Base-by-base conservation (phyloP, 2,888 invertebrate genomes). In the Polyommatus icarus region DNA sequence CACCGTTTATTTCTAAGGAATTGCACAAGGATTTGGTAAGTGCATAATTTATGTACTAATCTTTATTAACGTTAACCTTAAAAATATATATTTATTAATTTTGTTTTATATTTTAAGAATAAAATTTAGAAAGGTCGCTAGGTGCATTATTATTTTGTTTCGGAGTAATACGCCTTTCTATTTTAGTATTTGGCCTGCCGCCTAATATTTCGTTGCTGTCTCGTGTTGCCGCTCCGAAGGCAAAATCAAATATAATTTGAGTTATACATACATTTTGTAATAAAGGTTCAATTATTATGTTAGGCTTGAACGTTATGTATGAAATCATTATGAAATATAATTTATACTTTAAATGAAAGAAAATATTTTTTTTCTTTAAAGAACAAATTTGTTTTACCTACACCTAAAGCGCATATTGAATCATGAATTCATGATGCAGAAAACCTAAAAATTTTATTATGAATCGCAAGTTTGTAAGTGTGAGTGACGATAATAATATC, bases 1-100 rank as follows among this genome's bases (percentile, higher is more conserved):
- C 98, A 81, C 98, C 98, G 82, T 96, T 97, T 85, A 96, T 99
- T 83, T 99, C 98, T 85, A 98, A 98, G 95, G 99, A 99, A 92
- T 95, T 99, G 81, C 99, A 99, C 91, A 98, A 98, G 95, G 99
- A 99, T 94, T 95, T 99, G 97, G 99, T 99, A 92, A 96, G 97
- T 89, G 59, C 24, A 61, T 76, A 78, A 61, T 61, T 24, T 61
- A 12, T 10, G 20, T 61, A 24, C 24, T 24, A 61, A 61, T 10
- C 12, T n/a, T n/a, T n/a, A 59, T 10, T 20, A 20, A 10, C 61
- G 24, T 61, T n/a, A 8, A 8, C 24, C 61, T 24, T 10, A 78
- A 12, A 24, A 61, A 76, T 40, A 10, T 36, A 46, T 72, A 72
- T 20, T 72, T n/a, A 46, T 61, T 72, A 12, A 57, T 79, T 75